These are phyloP conservation scores for Nyctibius grandis DNA, from an alignment of 2,797 vertebrate species.

Conservation along the genomic window DNA sequence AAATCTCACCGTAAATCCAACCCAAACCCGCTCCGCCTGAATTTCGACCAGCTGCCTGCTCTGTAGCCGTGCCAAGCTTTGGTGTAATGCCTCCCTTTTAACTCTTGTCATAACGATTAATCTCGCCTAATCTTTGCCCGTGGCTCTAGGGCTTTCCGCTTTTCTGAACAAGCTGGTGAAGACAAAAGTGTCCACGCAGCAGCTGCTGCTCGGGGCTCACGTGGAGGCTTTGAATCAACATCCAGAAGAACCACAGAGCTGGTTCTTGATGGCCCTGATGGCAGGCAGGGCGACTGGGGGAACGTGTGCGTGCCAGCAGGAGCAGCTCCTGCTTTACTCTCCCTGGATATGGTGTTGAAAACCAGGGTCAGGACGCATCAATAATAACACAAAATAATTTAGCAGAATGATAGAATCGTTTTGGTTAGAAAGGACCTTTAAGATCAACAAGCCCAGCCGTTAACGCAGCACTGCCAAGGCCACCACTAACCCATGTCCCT, in stretches of 20 bases:
- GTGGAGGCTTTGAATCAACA: neutral
- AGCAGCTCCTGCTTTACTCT: no score
- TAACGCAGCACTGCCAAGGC: no score
- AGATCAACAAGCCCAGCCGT: no score
- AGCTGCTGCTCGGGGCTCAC: neutral
- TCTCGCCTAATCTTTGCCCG: neutral
- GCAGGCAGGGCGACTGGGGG: neutral
- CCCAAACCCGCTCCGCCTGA: neutral
- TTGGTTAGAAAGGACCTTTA: no score
- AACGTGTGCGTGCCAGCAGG: no score
- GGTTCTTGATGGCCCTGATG: fast-evolving
- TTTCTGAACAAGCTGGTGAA: fast-evolving
- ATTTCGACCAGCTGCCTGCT: neutral
- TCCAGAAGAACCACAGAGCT: neutral
- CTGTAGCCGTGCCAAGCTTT: neutral
- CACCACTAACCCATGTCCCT: no score
- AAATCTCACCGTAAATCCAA: neutral
- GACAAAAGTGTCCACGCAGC: neutral
- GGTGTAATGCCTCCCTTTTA: neutral
- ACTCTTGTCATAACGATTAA: neutral
- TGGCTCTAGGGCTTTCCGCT: neutral
- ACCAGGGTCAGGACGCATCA: no score
- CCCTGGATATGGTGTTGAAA: no score
- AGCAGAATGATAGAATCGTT: no score
- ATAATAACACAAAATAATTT: no score